These are phyloP conservation scores for Lobophora halterata DNA, from an alignment of 2,888 invertebrate species.

Conservation along the genomic window DNA sequence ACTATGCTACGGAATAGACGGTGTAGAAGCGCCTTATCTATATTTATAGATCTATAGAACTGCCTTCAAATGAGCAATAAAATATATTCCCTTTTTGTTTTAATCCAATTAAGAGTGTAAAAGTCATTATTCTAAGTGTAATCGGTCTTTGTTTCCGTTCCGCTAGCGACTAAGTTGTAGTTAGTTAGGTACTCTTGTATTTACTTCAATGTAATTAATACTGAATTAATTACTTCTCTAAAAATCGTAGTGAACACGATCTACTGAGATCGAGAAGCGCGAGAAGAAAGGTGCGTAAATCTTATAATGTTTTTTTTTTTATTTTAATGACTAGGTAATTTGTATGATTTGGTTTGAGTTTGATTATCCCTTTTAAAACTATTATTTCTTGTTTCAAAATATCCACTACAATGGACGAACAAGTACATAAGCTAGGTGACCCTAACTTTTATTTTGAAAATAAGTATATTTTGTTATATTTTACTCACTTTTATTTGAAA, in stretches of 20 bases:
- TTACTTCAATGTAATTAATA: too few species aligned
- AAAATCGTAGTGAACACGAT: too few species aligned
- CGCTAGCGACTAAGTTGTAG: slow-evolving; percentile 3
- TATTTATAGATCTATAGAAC: background rate
- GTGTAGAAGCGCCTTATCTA: too few species aligned
- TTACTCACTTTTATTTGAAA: slow-evolving; percentile 65
- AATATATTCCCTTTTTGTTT: slow-evolving; percentile 14
- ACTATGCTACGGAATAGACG: too few species aligned
- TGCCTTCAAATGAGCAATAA: background rate
- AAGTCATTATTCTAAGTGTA: slow-evolving; percentile 21
- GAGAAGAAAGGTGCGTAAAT: too few species aligned
- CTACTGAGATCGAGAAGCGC: too few species aligned
- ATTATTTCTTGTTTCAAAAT: too few species aligned
- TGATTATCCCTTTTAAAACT: too few species aligned
- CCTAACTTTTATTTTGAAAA: slow-evolving; percentile 46
- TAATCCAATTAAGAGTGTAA: slow-evolving; percentile 9
- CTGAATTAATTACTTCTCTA: too few species aligned
- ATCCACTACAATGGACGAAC: slow-evolving; percentile 12
- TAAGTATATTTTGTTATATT: slow-evolving; percentile 63
- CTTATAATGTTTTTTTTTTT: slow-evolving; percentile 11
- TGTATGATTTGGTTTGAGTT: slow-evolving; percentile 10
- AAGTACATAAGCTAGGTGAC: slow-evolving; percentile 45
- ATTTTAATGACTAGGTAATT: slow-evolving; percentile 1
- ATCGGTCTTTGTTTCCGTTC: slow-evolving; percentile 6
- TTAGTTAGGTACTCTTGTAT: too few species aligned